Conservation (phyloP, 2,113 vertebrate genomes). For the Scomber colias region DNA sequence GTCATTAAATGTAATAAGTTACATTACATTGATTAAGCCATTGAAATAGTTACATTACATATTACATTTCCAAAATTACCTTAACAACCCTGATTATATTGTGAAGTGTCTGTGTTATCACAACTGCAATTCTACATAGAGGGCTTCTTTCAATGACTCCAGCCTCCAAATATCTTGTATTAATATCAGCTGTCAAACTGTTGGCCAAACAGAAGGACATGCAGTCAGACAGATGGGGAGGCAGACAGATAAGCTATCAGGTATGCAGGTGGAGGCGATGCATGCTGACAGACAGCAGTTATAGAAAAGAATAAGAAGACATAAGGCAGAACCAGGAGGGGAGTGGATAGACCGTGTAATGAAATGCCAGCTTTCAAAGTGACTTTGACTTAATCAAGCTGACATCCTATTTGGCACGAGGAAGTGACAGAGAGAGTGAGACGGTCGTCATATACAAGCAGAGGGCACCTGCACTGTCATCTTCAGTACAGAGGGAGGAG, state of each 20-base stretch:
- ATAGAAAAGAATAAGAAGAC: no score
- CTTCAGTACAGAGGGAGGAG: background rate
- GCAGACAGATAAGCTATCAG: no score
- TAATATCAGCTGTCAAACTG: background rate
- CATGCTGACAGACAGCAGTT: no score
- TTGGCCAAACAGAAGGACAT: background rate
- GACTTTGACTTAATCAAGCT: conserved; percentile 9
- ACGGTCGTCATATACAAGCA: background rate
- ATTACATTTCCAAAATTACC: no score
- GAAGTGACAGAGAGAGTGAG: background rate
- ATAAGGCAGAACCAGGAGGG: no score
- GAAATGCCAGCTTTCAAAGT: background rate
- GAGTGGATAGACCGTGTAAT: background rate
- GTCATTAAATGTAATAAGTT: no score
- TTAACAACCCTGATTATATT: no score
- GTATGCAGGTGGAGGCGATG: no score
- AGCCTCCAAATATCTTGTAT: background rate
- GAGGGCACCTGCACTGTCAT: conserved; percentile 33
- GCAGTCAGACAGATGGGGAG: background rate
- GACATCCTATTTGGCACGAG: background rate
- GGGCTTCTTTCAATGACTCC: background rate
- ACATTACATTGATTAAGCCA: no score
- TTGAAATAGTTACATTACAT: no score
- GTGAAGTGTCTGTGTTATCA: no score
- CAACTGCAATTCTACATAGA: background rate